Evolutionary conservation across 1,140 invertebrate species (phyloP).

Genomic region (Drosophila lini): DNA sequence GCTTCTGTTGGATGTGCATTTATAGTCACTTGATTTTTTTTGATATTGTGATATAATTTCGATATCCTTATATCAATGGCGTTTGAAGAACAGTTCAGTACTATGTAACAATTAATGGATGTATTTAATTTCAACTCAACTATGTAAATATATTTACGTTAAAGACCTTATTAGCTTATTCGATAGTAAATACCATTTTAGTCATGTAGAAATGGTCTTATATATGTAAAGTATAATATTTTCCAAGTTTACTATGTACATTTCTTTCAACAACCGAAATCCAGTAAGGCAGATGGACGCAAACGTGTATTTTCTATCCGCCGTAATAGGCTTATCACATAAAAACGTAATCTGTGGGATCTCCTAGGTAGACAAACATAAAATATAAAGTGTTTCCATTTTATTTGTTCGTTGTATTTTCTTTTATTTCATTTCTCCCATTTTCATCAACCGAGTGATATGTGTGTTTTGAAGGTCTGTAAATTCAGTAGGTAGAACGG

Average conservation of each 20-base stretch:
- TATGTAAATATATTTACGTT: no score
- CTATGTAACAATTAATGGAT: no score
- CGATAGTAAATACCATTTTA: no score
- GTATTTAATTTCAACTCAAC: no score
- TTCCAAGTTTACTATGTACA: neutral
- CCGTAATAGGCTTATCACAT: constrained; percentile 43
- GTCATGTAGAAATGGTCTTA: no score
- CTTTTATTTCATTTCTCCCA: constrained; percentile 11
- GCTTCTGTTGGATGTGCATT: no score
- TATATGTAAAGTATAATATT: neutral
- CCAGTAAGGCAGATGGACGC: neutral
- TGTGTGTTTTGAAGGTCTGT: constrained; percentile 5
- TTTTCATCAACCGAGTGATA: neutral
- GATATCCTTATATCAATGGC: no score
- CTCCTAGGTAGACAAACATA: constrained; percentile 35
- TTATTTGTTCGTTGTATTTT: constrained; percentile 7
- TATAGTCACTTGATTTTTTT: no score
- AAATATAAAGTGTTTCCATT: constrained; percentile 30
- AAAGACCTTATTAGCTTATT: no score
- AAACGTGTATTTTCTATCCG: constrained; percentile 12
- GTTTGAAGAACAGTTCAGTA: no score
- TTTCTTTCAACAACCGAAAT: constrained; percentile 1
- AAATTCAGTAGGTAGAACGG: constrained; percentile 15
- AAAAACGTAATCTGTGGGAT: constrained; percentile 34
- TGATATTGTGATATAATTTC: no score